Conservation (phyloP, 2,113 vertebrate genomes). For the Myrmecophaga tridactyla region DNA sequence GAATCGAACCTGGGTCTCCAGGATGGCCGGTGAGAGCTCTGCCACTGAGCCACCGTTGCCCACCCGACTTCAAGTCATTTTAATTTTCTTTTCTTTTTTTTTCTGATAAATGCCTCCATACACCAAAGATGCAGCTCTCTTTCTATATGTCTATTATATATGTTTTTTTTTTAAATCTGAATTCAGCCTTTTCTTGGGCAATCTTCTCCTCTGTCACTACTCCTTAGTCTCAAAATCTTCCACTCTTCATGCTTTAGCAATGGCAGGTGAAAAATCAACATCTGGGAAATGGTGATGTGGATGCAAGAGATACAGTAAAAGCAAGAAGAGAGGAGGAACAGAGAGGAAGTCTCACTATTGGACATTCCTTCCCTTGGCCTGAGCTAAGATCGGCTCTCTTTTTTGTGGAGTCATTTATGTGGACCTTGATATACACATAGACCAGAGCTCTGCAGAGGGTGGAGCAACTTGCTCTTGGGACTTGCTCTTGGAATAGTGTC, state of each 20-base stretch:
- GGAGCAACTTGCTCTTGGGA: not conserved
- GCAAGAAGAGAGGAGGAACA: not conserved
- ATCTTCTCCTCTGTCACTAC: not conserved
- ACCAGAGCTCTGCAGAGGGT: not conserved
- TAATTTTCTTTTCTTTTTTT: not conserved
- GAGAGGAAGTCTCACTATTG: not conserved
- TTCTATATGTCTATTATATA: not conserved
- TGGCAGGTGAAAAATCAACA: not conserved
- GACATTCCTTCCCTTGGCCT: not conserved
- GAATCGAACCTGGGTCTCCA: too few relatives aligned
- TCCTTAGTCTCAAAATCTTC: not conserved
- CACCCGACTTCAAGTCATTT: too few relatives aligned
- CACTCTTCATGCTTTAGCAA: not conserved
- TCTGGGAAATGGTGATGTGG: not conserved
- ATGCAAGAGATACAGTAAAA: not conserved
- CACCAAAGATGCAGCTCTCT: not conserved
- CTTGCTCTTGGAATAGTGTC: not conserved
- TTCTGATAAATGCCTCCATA: not conserved
- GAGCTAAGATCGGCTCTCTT: not conserved
- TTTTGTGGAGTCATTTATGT: not conserved
- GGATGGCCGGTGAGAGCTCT: too few relatives aligned
- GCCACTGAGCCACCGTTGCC: too few relatives aligned
- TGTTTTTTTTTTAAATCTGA: not conserved
- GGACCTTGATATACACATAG: slow-evolving; percentile 10
- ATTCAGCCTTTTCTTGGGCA: not conserved